phyloP scores from a whole-genome alignment of 1,140 invertebrate genomes.

The Drosophila funebris region DNA sequence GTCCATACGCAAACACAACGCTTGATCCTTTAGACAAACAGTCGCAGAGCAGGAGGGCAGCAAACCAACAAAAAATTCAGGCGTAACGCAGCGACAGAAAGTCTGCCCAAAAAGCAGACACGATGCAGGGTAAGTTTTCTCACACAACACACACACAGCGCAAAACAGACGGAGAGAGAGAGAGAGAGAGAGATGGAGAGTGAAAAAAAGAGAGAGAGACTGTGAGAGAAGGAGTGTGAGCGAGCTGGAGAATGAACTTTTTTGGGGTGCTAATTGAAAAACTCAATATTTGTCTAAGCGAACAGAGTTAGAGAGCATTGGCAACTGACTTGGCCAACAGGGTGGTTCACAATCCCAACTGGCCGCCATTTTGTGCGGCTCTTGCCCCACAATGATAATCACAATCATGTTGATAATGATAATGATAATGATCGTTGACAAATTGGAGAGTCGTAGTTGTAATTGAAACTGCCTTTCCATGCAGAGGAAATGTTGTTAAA shows the following conservation, averaged over 20 bases:
- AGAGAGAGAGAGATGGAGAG: background rate
- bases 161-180: background rate
- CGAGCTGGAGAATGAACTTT: slow-evolving; percentile 17
- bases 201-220: background rate
- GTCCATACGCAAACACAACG: slow-evolving; percentile 70
- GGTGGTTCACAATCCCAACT: slow-evolving; percentile 33
- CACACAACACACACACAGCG: too few species aligned
- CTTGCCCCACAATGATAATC: background rate
- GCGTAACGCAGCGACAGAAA: slow-evolving; percentile 15
- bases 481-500: slow-evolving; percentile 47
- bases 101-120: slow-evolving; percentile 21
- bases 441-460: slow-evolving; percentile 34
- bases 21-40: slow-evolving; percentile 80
- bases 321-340: slow-evolving; percentile 42
- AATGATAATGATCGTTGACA: slow-evolving; percentile 55
- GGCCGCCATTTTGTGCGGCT: slow-evolving; percentile 60
- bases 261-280: slow-evolving; percentile 76
- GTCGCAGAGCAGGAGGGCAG: slow-evolving; percentile 10
- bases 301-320: slow-evolving; percentile 22
- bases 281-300: slow-evolving; percentile 73
- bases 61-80: slow-evolving; percentile 16
- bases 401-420: slow-evolving; percentile 10
- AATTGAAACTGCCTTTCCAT: slow-evolving; percentile 29
- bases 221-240: background rate
- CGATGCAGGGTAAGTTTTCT: slow-evolving; percentile 33